phyloP scores from a whole-genome alignment of 2,797 vertebrate genomes.

The Bradypodion ventrale region DNA sequence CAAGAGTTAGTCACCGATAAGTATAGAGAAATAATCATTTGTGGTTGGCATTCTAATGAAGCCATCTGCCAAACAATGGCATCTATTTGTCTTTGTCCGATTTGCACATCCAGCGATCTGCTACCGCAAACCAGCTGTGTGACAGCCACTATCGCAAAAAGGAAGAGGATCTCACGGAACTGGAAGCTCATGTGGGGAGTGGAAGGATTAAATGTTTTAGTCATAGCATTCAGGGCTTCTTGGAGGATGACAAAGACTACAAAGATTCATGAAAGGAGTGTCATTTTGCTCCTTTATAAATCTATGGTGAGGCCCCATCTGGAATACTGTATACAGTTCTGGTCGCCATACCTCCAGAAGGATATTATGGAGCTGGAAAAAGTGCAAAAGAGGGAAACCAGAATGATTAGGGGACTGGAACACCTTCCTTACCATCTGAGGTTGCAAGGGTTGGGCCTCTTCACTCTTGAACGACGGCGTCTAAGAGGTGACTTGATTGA shows the following conservation, averaged over 20 bases:
- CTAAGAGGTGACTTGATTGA: no score
- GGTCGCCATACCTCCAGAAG: no score
- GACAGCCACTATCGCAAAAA: conserved; percentile 1
- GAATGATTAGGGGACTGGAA: no score
- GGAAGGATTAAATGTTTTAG: conserved; percentile 12
- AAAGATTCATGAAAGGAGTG: background rate
- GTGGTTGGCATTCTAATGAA: conserved; percentile 25
- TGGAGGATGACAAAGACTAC: background rate
- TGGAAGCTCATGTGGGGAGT: background rate
- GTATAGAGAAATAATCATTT: conserved; percentile 26
- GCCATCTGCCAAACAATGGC: conserved; percentile 22
- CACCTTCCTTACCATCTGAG: no score
- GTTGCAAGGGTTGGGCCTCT: no score
- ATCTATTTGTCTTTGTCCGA: background rate
- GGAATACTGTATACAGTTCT: no score
- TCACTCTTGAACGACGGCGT: no score
- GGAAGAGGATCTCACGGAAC: conserved; percentile 6
- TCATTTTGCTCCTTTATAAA: no score
- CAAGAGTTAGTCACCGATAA: conserved; percentile 45
- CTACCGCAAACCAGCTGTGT: background rate
- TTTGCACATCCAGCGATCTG: background rate
- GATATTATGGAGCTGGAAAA: no score
- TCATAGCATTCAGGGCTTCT: background rate
- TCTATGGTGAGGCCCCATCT: no score
- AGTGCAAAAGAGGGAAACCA: no score